Percentiles rank a stretch among this genome's conserved stretches.
phyloP scores from a whole-genome alignment of 2,113 vertebrate genomes.

The Dryoscopus gambensis region DNA sequence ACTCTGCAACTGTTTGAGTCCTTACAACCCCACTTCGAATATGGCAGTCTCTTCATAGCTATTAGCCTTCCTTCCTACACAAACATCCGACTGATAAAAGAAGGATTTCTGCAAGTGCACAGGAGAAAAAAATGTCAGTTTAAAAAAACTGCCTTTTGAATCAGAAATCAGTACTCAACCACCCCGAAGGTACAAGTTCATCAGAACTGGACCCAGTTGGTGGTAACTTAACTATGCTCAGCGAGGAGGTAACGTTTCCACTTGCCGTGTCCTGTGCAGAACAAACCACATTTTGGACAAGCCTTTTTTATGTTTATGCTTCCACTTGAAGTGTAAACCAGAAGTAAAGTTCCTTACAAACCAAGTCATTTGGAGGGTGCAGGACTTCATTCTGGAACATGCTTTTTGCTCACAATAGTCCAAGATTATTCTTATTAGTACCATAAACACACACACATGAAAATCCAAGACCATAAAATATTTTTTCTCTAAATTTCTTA shows the following conservation, averaged over 20 bases:
- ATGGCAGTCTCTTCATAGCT: not conserved
- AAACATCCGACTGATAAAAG: not conserved
- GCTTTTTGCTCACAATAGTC: conserved; percentile 69
- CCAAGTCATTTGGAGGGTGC: conserved; percentile 59
- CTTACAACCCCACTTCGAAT: not conserved
- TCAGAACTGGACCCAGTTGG: not conserved
- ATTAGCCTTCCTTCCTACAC: not conserved
- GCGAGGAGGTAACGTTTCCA: conserved; percentile 5
- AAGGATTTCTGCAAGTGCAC: not conserved
- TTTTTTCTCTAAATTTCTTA: conserved; percentile 76
- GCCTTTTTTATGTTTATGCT: not conserved
- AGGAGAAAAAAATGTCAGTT: not conserved
- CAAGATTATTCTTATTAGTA: conserved; percentile 74
- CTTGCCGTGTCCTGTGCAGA: conserved; percentile 4
- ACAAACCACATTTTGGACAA: not conserved
- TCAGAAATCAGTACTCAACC: not conserved
- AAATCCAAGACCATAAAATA: conserved; percentile 77
- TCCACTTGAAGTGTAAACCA: conserved; percentile 72
- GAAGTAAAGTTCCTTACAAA: conserved; percentile 64
- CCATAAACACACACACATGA: conserved; percentile 70
- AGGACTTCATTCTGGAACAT: conserved; percentile 68
- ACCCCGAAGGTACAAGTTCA: not conserved
- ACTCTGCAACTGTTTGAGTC: not conserved
- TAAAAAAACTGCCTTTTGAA: not conserved
- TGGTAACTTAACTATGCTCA: not conserved